Conservation (phyloP, 2,113 vertebrate genomes). For the Atractosteus spatula region DNA sequence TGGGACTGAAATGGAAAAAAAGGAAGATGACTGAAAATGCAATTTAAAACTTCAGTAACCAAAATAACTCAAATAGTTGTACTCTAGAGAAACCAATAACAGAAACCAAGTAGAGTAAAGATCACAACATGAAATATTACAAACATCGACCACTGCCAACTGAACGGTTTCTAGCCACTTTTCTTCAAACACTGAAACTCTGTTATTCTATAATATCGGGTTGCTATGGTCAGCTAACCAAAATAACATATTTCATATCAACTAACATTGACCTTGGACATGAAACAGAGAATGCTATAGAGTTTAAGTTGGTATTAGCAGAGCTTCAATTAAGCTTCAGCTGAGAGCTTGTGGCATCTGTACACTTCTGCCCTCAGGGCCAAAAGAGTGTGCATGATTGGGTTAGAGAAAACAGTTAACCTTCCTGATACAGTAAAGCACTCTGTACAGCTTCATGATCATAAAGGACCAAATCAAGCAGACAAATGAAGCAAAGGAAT, state of each 20-base stretch:
- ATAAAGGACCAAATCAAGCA: too few species aligned
- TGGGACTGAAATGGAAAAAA: conserved; percentile 14
- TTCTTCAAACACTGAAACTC: conserved; percentile 35
- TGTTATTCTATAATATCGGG: conserved; percentile 60
- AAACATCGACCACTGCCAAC: conserved; percentile 48
- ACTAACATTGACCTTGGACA: conserved; percentile 58
- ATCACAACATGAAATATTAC: conserved; percentile 59
- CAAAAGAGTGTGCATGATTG: not conserved
- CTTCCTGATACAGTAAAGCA: not conserved
- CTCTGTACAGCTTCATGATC: not conserved
- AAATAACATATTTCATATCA: conserved; percentile 67
- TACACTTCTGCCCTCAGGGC: conserved; percentile 17
- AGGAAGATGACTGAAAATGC: too few species aligned
- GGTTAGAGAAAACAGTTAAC: not conserved
- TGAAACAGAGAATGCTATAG: conserved; percentile 43
- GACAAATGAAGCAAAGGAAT: too few species aligned
- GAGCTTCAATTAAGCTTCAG: conserved; percentile 31
- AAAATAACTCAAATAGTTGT: conserved; percentile 51
- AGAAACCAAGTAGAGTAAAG: conserved; percentile 44
- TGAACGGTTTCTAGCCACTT: conserved; percentile 41
- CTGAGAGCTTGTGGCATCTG: conserved; percentile 30
- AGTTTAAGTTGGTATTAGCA: conserved; percentile 41
- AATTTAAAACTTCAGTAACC: conserved; percentile 41
- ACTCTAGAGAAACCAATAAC: conserved; percentile 38
- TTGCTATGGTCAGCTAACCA: conserved; percentile 59